Conservation (phyloP, 2,113 vertebrate genomes). For the Pelusios castaneus region DNA sequence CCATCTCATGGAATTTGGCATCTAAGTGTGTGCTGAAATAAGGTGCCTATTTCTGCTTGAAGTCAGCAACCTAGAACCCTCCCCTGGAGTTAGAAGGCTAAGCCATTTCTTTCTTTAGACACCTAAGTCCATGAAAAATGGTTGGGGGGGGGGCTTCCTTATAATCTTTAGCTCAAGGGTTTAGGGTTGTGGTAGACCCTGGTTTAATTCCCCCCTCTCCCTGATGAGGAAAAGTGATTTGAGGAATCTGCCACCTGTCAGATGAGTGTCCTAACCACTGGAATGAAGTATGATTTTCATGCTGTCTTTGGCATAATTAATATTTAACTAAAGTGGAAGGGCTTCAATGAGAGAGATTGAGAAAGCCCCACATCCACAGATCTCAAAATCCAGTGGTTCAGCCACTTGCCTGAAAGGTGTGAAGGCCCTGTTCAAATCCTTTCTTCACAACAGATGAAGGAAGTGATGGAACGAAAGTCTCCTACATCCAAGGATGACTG, state of each 20-base stretch:
- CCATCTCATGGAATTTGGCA: background rate
- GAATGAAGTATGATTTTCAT: background rate
- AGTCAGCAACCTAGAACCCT: background rate
- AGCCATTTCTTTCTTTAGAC: background rate
- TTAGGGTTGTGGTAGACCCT: background rate
- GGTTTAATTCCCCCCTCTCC: background rate
- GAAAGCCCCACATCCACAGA: too few relatives aligned
- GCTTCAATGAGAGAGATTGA: too few relatives aligned
- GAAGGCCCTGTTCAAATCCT: too few relatives aligned
- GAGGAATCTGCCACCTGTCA: background rate
- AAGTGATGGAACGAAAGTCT: too few relatives aligned
- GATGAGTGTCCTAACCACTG: too few relatives aligned
- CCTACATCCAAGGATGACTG: too few relatives aligned
- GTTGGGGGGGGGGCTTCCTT: background rate
- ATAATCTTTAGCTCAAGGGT: background rate
- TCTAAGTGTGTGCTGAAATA: background rate
- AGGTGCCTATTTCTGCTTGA: background rate
- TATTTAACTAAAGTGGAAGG: too few relatives aligned
- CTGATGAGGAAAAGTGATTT: background rate
- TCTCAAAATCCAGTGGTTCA: too few relatives aligned
- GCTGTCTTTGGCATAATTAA: too few relatives aligned
- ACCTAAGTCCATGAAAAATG: background rate
- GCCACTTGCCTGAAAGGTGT: too few relatives aligned
- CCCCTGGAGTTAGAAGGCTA: background rate
- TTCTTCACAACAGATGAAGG: too few relatives aligned